Percentiles rank a stretch among this genome's conserved stretches.
Conservation (phyloP, 2,797 vertebrate species). For the Furcifer pardalis region DNA sequence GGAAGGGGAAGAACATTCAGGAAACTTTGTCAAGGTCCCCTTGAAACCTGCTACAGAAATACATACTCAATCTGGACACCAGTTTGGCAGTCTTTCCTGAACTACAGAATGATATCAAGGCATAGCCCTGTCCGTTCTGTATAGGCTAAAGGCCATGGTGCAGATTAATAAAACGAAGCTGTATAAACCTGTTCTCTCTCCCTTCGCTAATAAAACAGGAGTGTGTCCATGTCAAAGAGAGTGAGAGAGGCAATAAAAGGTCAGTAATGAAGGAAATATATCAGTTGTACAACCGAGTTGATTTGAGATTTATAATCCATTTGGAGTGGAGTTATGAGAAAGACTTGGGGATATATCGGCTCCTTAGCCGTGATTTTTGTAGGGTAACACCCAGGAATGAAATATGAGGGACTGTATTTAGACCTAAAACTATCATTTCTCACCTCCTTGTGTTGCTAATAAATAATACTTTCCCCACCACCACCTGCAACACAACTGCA, state of each 20-base stretch:
- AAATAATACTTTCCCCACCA: background rate
- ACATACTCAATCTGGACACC: background rate
- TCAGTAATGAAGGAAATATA: slow-evolving; percentile 72
- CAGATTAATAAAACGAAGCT: slow-evolving; percentile 52
- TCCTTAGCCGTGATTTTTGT: slow-evolving; percentile 46
- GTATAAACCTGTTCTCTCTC: background rate
- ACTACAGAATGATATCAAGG: background rate
- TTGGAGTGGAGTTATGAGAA: slow-evolving; percentile 60
- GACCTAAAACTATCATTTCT: slow-evolving; percentile 1
- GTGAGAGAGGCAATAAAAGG: slow-evolving; percentile 66
- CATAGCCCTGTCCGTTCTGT: background rate
- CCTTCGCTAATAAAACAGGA: background rate
- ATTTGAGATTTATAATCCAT: slow-evolving; percentile 70
- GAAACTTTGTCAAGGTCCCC: background rate
- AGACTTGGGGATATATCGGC: slow-evolving; percentile 58
- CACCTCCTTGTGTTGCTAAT: slow-evolving; percentile 19
- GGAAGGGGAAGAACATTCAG: background rate
- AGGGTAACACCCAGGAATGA: slow-evolving; percentile 56
- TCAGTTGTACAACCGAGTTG: slow-evolving; percentile 67
- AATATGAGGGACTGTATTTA: background rate
- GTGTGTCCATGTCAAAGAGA: slow-evolving; percentile 8
- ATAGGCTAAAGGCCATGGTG: background rate
- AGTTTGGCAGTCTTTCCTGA: background rate
- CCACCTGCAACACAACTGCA: too few species aligned
- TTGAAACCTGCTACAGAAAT: background rate